Conservation (phyloP, 1,140 invertebrate genomes). For the Gryon sp. region DNA sequence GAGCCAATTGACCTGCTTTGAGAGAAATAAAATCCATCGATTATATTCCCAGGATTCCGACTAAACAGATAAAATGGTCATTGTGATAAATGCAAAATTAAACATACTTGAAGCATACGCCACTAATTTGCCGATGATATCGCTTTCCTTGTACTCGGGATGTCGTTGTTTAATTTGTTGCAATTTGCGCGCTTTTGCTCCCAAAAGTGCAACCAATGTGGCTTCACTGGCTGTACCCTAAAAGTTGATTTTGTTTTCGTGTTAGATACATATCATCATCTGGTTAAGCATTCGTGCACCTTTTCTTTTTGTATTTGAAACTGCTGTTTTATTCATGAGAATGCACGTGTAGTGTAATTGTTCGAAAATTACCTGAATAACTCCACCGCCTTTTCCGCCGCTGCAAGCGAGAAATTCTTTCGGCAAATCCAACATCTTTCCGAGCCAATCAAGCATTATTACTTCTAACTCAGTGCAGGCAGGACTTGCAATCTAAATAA, state of each 20-base stretch:
- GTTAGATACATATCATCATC: no score
- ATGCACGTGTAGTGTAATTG: background rate
- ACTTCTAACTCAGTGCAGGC: constrained; percentile 99
- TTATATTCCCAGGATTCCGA: no score
- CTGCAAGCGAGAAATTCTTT: constrained; percentile 90
- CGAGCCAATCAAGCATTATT: constrained; percentile 98
- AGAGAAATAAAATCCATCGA: background rate
- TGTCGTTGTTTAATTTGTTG: constrained; percentile 85
- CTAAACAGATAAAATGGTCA: no score
- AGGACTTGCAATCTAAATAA: constrained; percentile 92
- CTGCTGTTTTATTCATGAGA: constrained; percentile 14
- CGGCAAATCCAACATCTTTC: constrained; percentile 95
- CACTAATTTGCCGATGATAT: constrained; percentile 92
- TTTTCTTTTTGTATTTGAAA: background rate
- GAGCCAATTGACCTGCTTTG: no score
- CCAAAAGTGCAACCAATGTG: constrained; percentile 91
- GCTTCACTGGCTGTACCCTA: constrained; percentile 93
- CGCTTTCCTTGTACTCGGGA: constrained; percentile 89
- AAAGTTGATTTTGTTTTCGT: constrained; percentile 13
- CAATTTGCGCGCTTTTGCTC: constrained; percentile 91
- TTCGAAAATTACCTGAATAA: constrained; percentile 86
- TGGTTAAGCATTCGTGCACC: background rate
- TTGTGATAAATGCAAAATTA: constrained; percentile 3
- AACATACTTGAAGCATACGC: constrained; percentile 89
- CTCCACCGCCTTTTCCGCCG: constrained; percentile 92